A percentile compares a stretch with the other conserved stretches of the same genome.
These are phyloP conservation scores for Sorex araneus DNA, from an alignment of 2,113 vertebrate species.

Conservation along the genomic window DNA sequence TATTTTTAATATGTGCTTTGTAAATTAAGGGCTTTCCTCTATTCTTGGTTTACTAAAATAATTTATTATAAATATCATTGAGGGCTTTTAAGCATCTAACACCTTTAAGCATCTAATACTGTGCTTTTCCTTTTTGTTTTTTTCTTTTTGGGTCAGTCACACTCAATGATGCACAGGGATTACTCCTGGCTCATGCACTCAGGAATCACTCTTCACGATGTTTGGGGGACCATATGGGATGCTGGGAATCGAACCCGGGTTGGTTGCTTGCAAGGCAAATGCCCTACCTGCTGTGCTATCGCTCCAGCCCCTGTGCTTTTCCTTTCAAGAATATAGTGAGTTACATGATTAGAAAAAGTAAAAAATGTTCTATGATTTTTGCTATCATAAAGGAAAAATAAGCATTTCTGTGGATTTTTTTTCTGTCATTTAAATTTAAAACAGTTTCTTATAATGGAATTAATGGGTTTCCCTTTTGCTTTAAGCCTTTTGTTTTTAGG, in stretches of 20 bases:
- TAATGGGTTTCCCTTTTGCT: not conserved
- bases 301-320: too few species aligned
- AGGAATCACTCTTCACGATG: too few species aligned
- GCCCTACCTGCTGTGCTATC: too few species aligned
- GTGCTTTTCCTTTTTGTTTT: too few species aligned
- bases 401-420: not conserved
- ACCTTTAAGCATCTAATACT: too few species aligned
- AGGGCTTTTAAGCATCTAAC: not conserved
- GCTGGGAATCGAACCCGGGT: too few species aligned
- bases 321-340: not conserved
- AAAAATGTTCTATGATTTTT: not conserved
- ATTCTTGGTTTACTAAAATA: slow-evolving; percentile 31
- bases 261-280: too few species aligned
- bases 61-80: not conserved
- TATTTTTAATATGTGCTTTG: not conserved
- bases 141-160: too few species aligned
- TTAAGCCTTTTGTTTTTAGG: not conserved
- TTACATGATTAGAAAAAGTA: not conserved
- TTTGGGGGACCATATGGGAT: too few species aligned
- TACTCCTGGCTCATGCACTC: too few species aligned
- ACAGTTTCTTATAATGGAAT: not conserved
- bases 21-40: slow-evolving; percentile 22
- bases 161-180: too few species aligned
- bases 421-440: slow-evolving; percentile 21
- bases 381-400: not conserved